Base-by-base conservation (phyloP, 2,888 invertebrate species). In the Smittia aterrima region DNA sequence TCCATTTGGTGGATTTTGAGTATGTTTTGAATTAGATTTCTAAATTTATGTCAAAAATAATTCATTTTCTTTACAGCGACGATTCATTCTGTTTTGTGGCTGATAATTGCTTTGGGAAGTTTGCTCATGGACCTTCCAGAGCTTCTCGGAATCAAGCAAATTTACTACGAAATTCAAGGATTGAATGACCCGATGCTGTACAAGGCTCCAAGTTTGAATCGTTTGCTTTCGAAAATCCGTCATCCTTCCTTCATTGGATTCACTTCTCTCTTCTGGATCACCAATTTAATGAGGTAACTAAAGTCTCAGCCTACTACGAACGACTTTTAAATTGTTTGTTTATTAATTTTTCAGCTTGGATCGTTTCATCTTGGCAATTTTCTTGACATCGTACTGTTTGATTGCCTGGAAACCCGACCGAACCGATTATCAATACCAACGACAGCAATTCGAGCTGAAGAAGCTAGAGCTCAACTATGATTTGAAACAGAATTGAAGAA, bases 161-260 rank as follows among this genome's bases (percentile, higher is more conserved):
- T 87, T 4, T 88, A 86, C 79, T 88, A 88, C 76, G 84, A 84
- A 3, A 9, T 32, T 32, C 32, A 32, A 83, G 84, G 62, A 82
- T 82, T 85, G 75, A 83, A 84, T 7, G 82, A 83, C 47, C 87
- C 88, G 88, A 88, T 75, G 84, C 84, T 77, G 77, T 87, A 20
- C 84, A 84, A 62, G 82, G 83, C 18, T 82, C 85, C 75, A 83
- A 84, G n/a, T n/a, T n/a, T n/a, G n/a, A n/a, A 83, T 68, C 81
- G 85, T 76, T 32, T 32, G 32, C 32, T 32, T 32, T 78, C 81
- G 0, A 87, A 88, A 77, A 85, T 88, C 79, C 84, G 88, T 54
- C 89, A 89, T 83, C 88, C 89, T n/a, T n/a, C n/a, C 75, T 88
- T 88, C 77, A 80, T 83, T 53, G 87, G 86, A 4, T 85, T 89